phyloP scores from a whole-genome alignment of 2,113 vertebrate species.

The Psammodynastes pulverulentus region DNA sequence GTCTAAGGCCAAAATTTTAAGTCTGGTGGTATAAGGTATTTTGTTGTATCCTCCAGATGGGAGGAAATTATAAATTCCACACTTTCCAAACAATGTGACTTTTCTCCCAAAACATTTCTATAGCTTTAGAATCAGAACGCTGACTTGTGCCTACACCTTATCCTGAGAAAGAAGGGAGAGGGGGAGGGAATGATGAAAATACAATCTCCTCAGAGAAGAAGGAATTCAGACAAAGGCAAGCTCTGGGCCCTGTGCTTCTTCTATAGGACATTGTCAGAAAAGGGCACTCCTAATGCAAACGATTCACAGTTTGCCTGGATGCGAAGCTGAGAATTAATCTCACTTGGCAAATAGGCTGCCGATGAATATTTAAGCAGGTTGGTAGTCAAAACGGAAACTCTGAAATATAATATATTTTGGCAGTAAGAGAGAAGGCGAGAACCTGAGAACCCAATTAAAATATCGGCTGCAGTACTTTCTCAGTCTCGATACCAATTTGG shows the following conservation, averaged over 20 bases:
- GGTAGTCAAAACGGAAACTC: conserved; percentile 56
- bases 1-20: no score
- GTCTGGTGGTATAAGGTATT: no score
- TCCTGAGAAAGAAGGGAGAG: neutral
- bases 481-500: conserved; percentile 26
- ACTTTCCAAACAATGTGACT: neutral
- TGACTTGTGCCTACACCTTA: neutral
- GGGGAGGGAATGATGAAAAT: neutral
- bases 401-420: conserved; percentile 59
- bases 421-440: conserved; percentile 38
- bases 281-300: conserved; percentile 53
- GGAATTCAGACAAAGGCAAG: neutral
- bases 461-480: conserved; percentile 22
- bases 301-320: conserved; percentile 55
- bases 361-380: conserved; percentile 69
- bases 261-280: conserved; percentile 40
- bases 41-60: neutral
- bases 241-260: conserved; percentile 26
- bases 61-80: neutral
- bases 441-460: conserved; percentile 50
- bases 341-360: conserved; percentile 56
- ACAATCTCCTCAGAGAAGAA: conserved; percentile 16
- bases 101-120: neutral
- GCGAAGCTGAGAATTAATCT: conserved; percentile 47
- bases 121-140: neutral